Conservation (phyloP, 2,888 invertebrate genomes). For the Hirtodrosophila histrioides region DNA sequence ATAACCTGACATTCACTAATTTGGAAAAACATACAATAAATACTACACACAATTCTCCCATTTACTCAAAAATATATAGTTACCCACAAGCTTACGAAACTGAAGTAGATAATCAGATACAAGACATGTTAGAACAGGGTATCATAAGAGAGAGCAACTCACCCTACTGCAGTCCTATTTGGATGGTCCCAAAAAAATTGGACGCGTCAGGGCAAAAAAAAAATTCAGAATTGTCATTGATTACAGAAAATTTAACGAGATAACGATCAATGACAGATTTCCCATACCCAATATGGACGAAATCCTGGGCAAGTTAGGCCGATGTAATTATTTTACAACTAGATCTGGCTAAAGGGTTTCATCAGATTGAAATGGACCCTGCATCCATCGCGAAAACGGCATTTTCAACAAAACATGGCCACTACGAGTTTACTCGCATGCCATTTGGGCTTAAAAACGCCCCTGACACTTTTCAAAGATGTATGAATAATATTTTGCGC, state of each 20-base stretch:
- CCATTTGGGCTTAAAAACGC: background rate
- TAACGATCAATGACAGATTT: no score
- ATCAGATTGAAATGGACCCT: constrained; percentile 16
- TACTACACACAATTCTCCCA: constrained; percentile 17
- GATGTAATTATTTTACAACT: constrained; percentile 19
- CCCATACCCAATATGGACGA: no score
- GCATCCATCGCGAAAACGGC: background rate
- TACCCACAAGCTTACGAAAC: background rate
- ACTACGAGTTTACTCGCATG: background rate
- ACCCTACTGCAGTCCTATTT: no score
- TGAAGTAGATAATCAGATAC: background rate
- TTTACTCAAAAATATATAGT: constrained; percentile 13
- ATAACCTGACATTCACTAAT: constrained; percentile 16
- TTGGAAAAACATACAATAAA: constrained; percentile 14
- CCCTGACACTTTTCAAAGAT: background rate
- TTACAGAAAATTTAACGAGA: no score
- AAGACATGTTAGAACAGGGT: no score
- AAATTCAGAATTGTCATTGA: no score
- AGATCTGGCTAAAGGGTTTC: constrained; percentile 15
- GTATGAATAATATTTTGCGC: background rate
- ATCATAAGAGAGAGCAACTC: no score
- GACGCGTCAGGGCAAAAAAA: no score
- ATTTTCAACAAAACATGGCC: background rate
- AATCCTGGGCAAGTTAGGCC: constrained; percentile 16
- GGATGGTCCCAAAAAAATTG: no score